Evolutionary conservation across 2,888 invertebrate species (phyloP), one percentile per base, ranked within the genome.

Genomic region (Apeira syringaria): DNA sequence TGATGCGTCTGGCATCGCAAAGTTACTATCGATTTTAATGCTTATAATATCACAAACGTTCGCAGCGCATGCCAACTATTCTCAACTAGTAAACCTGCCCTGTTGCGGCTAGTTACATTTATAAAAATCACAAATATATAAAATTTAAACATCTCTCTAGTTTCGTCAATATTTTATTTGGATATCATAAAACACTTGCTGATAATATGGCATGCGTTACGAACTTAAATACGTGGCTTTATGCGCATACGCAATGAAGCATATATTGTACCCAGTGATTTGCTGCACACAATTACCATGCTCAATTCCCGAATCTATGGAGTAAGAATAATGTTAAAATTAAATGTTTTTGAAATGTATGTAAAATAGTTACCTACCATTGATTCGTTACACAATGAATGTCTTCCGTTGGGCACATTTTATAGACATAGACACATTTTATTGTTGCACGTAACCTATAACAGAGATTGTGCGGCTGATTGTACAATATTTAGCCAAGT

Each of bases 301-400:
- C 89, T 89, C 89, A 89, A 89, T 87, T 80, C 81, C 85, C 80
- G 75, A 84, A 76, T 82, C 74, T 85, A 78, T 80, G 80, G 84
- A 82, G 79, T 88, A 80, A 78, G 72, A 74, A 70, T 82, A 83
- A 82, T 80, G 79, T 87, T 82, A 72, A 80, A 74, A 66, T 54
- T 75, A 71, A 78, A 80, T 74, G 74, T 81, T 86, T 84, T 79
- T 73, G 65, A 75, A 76, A 77, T 68, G 72, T 71, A 68, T 68
- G 65, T 79, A 68, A 78, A 74, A 69, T 96, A 15, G 15, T 15
- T n/a, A 15, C 15, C 15, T 15, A 96, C 93, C 96, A 96, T 92
- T 94, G 96, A 91, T 97, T 97, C 92, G 94, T 97, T 91, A 97
- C 96, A 79, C 33, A 27, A 51, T 97, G 68, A 83, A 86, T 79